A percentile compares a stretch with the other conserved stretches of the same genome.
Conservation (phyloP, 2,797 vertebrate genomes). For the Neopelma chrysocephalum region DNA sequence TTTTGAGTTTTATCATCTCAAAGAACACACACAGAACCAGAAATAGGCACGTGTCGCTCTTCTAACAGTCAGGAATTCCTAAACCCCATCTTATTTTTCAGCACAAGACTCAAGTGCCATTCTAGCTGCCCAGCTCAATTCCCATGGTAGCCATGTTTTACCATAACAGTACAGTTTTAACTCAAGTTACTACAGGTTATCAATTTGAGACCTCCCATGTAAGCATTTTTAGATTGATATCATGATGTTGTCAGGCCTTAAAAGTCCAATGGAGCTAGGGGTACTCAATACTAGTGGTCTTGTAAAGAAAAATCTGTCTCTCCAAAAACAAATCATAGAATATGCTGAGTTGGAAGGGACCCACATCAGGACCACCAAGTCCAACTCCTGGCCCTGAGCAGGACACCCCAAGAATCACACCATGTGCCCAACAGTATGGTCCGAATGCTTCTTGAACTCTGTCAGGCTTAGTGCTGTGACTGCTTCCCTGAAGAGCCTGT, state of each 20-base stretch:
- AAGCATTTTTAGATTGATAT: not conserved
- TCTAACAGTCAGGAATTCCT: not conserved
- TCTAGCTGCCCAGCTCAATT: not conserved
- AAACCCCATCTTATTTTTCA: not conserved
- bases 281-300: not conserved
- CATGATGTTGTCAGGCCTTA: not conserved
- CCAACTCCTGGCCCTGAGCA: not conserved
- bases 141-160: not conserved
- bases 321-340: not conserved
- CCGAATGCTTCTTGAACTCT: no score
- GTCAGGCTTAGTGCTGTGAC: no score
- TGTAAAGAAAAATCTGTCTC: not conserved
- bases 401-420: not conserved
- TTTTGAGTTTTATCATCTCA: not conserved
- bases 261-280: not conserved
- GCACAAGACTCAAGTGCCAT: not conserved
- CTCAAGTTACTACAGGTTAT: not conserved
- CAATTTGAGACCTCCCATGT: not conserved
- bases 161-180: not conserved
- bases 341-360: not conserved
- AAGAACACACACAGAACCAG: not conserved
- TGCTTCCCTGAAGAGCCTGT: no score
- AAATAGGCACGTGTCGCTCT: rapidly evolving
- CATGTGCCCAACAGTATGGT: not conserved
- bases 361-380: not conserved